Evolutionary conservation across 1,140 invertebrate genomes (phyloP).

Genomic region (Ceratosolen fusciceps): DNA sequence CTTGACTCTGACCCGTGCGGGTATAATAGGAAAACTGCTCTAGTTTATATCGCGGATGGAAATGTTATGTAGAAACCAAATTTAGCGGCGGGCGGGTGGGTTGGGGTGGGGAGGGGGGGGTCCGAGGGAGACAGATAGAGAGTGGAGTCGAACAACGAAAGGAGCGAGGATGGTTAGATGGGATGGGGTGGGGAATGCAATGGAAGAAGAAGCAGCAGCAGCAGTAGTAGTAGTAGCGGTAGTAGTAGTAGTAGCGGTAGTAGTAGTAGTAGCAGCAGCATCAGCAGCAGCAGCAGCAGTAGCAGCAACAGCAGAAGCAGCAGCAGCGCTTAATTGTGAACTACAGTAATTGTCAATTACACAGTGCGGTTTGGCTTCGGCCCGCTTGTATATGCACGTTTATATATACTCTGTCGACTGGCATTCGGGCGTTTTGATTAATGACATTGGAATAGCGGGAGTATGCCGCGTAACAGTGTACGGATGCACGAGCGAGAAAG

Average conservation of each 20-base stretch:
- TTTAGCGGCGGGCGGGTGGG: neutral
- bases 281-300: slow-evolving; percentile 17
- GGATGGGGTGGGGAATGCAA: no score
- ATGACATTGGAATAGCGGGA: slow-evolving; percentile 18
- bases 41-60: neutral
- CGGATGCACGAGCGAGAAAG: neutral
- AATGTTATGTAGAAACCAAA: slow-evolving; percentile 14
- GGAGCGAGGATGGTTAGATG: no score
- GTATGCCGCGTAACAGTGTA: neutral
- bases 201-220: neutral
- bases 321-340: slow-evolving; percentile 26
- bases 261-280: slow-evolving; percentile 24
- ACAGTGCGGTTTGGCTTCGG: slow-evolving; percentile 12
- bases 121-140: neutral
- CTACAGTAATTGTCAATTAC: slow-evolving; percentile 44
- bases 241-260: slow-evolving; percentile 17
- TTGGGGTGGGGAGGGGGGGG: neutral
- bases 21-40: slow-evolving; percentile 22
- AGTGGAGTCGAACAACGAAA: neutral
- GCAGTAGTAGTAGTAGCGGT: slow-evolving; percentile 23
- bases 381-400: neutral
- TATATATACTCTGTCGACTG: neutral
- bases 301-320: slow-evolving; percentile 20
- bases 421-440: slow-evolving; percentile 38
- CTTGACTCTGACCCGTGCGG: neutral